Evolutionary conservation across 1,140 invertebrate genomes (phyloP).

Genomic region (Conus betulinus): DNA sequence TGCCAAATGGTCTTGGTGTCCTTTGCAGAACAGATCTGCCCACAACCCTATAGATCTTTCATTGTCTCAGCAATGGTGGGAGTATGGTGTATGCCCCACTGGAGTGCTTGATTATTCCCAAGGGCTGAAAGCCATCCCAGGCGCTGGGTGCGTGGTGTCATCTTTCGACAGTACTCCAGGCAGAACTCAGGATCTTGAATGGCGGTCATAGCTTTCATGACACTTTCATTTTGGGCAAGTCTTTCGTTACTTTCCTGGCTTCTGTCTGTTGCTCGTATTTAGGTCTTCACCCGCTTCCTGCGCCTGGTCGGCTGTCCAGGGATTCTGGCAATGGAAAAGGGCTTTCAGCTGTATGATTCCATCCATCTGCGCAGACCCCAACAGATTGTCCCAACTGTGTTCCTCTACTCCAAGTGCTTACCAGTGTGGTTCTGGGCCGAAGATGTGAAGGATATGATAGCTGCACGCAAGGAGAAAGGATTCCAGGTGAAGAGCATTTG

Average conservation of each 20-base stretch:
- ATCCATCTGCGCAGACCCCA: constrained; percentile 76
- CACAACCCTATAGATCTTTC: constrained; percentile 85
- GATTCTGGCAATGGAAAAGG: constrained; percentile 33
- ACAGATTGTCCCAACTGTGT: constrained; percentile 83
- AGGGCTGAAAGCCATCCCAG: constrained; percentile 62
- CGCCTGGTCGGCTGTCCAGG: constrained; percentile 29
- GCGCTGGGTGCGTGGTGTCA: constrained; percentile 82
- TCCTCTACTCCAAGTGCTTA: constrained; percentile 86
- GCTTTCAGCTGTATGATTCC: constrained; percentile 53
- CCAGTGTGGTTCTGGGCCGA: constrained; percentile 78
- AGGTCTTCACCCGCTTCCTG: constrained; percentile 42
- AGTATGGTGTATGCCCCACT: constrained; percentile 73
- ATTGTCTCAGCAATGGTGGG: constrained; percentile 89
- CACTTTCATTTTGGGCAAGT: constrained; percentile 72
- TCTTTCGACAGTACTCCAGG: constrained; percentile 87
- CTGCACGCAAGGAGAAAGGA: constrained; percentile 79
- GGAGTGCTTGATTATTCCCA: constrained; percentile 59
- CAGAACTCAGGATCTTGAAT: constrained; percentile 79
- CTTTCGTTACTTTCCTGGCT: constrained; percentile 57
- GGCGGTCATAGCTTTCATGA: constrained; percentile 79
- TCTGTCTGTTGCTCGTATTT: constrained; percentile 57
- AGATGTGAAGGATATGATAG: constrained; percentile 72
- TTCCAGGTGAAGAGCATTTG: constrained; percentile 80
- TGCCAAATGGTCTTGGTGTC: constrained; percentile 75
- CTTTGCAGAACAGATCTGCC: constrained; percentile 81